Evolutionary conservation across 1,140 invertebrate genomes (phyloP).

Genomic region (Leptinotarsa texana): DNA sequence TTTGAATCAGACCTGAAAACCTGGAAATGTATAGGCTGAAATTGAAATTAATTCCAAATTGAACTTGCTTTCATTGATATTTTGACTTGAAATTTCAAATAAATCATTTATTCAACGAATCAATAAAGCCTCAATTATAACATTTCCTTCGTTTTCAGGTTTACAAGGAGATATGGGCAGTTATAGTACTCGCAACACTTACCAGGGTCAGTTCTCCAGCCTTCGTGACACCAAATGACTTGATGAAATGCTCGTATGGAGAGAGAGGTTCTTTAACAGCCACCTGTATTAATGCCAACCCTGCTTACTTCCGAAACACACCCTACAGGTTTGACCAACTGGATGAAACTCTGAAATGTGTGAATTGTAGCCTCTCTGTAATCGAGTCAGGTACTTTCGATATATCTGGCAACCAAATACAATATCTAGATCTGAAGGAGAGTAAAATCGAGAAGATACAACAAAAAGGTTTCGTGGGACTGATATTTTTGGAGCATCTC

Average conservation of each 20-base stretch:
- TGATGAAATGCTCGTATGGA: slow-evolving; percentile 51
- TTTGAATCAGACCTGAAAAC: no score
- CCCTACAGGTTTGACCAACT: slow-evolving; percentile 52
- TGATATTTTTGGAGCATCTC: slow-evolving; percentile 48
- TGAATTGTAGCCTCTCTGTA: slow-evolving; percentile 46
- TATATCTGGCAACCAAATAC: slow-evolving; percentile 51
- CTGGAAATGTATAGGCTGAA: no score
- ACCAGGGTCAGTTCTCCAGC: not conserved
- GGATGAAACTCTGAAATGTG: slow-evolving; percentile 50
- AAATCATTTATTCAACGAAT: no score
- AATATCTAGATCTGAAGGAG: slow-evolving; percentile 42
- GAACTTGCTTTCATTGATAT: no score
- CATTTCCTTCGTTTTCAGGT: slow-evolving; percentile 27
- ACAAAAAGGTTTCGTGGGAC: slow-evolving; percentile 46
- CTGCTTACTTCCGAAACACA: slow-evolving; percentile 48
- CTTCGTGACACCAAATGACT: slow-evolving; percentile 18
- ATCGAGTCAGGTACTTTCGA: slow-evolving; percentile 50
- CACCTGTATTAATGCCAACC: slow-evolving; percentile 50
- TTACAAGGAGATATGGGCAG: slow-evolving; percentile 13
- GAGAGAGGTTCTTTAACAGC: slow-evolving; percentile 53
- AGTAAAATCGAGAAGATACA: slow-evolving; percentile 43
- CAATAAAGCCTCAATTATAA: not conserved
- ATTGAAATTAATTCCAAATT: no score
- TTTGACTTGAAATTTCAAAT: no score
- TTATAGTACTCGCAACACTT: slow-evolving; percentile 3